Evolutionary conservation across 1,140 invertebrate species (phyloP), one percentile per base, ranked within the genome.

Genomic region (Oedothorax gibbosus): DNA sequence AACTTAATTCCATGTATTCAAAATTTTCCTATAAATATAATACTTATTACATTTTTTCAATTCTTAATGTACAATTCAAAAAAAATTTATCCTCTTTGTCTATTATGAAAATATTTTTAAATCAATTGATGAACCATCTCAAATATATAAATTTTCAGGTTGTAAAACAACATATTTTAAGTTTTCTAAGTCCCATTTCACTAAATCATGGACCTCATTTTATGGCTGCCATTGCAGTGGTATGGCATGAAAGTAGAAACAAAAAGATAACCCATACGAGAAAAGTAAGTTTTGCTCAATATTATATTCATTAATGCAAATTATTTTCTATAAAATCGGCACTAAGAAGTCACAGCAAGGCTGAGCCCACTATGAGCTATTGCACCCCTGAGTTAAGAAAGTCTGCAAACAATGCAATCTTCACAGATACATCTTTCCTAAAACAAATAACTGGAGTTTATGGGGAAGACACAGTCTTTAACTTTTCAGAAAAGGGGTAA

Each of bases 121-220:
- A 64, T 18, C n/a, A 18, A 64, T 64, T 12, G n/a, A 10, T 64
- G n/a, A 64, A 64, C 0, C n/a, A 64, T 35, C 35, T 35, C 35
- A 35, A 20, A 14, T 83, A 65, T 60, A 51, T 73, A 66, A 21
- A 68, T 85, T 85, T 60, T 75, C 86, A 94, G 90, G 91, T 93
- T 85, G 93, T 95, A 0, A 93, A 94, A 79, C 93, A 95, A 87
- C 94, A 96, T 86, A 91, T 98, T 50, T 89, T 98, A 75, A 95
- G 96, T 88, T 94, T 97, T 80, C 89, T 98, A 0, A 96, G 95
- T 88, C 96, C 97, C 2, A 94, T 98, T 68, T 95, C 96, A 15
- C 92, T 96, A 62, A 94, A 96, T 89, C 95, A 98, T 90, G 94
- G 95, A 53, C 92, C 93, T 14, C 94, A 94, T 88, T 95, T 98